Evolutionary conservation across 2,888 invertebrate species (phyloP).

Genomic region (Euplexia lucipara): DNA sequence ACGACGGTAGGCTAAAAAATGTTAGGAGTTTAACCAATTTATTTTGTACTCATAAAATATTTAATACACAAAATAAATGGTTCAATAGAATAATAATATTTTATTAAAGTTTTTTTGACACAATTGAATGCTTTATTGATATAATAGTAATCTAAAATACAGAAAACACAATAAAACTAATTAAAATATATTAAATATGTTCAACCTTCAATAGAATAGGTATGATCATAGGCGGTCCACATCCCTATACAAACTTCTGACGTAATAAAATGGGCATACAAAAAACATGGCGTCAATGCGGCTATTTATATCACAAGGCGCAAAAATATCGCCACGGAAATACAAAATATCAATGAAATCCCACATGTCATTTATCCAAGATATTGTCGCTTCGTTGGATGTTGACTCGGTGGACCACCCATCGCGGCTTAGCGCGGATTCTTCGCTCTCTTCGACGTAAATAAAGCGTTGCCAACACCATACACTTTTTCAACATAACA

Average conservation of each 20-base stretch:
- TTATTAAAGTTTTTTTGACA: no score
- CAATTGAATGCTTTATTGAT: no score
- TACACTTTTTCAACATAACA: conserved; percentile 63
- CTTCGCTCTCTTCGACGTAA: conserved; percentile 51
- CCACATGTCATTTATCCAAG: conserved; percentile 42
- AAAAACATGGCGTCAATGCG: not conserved
- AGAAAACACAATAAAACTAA: no score
- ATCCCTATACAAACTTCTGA: not conserved
- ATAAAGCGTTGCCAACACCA: conserved; percentile 64
- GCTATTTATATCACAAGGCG: not conserved
- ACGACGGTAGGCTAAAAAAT: conserved; percentile 32
- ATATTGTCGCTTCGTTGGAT: conserved; percentile 55
- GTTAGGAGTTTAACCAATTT: conserved; percentile 33
- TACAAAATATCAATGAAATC: conserved; percentile 36
- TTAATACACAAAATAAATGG: not conserved
- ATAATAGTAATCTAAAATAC: no score
- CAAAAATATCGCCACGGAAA: conserved; percentile 35
- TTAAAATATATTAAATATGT: no score
- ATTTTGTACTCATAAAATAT: conserved; percentile 43
- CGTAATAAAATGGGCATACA: not conserved
- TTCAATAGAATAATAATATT: not conserved
- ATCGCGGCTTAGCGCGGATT: conserved; percentile 54
- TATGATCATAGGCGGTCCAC: no score
- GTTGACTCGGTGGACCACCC: conserved; percentile 45
- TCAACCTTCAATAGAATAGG: no score